Base-by-base conservation (phyloP, 2,113 vertebrate genomes). In the Coptodon rendalli region DNA sequence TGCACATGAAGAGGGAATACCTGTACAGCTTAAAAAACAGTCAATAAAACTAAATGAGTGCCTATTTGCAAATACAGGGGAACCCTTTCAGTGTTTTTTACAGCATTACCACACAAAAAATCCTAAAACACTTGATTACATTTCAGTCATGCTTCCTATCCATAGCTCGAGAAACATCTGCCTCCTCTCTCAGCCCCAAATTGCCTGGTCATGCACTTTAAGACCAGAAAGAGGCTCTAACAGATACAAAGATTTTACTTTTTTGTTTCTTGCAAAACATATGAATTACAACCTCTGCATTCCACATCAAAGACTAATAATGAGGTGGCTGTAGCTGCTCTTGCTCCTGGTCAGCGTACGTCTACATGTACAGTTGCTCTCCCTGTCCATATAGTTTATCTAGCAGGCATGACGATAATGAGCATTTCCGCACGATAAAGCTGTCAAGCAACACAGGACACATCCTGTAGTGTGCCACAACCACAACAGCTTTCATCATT, bases 11-110 rank as follows among this genome's bases (percentile, higher is more conserved):
- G 40, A 80, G 81, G 66, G 82, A 91, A 91, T 84, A 93, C 85
- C 89, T 82, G 87, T 45, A 54, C 17, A 22, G 27, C 27, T 78
- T 16, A 66, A 82, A 89, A 5, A 52, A 57, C 36, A 57, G 86
- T 50, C 87, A 90, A 91, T 94, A 85, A 91, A 81, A 88, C 79
- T 38, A 89, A 94, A 95, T 89, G 38, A 93, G 91, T 66, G 87
- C 87, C 84, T 76, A 61, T 89, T 87, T 90, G 91, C 80, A 90
- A 88, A 92, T 59, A 54, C 36, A 36, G 87, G 80, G 79, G 57
- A 79, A 71, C 81, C 82, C 56, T 89, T 83, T 68, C 36, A 45
- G 73, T 85, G 82, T 40, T 27, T 79, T 89, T 91, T 84, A 93
- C 92, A 87, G 68, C 87, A 87, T 91, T 83, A 92, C 81, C 82